Evolutionary conservation across 92 coral and sea anemone genomes (phyloP).

Genomic region (Phenganax subtilis): DNA sequence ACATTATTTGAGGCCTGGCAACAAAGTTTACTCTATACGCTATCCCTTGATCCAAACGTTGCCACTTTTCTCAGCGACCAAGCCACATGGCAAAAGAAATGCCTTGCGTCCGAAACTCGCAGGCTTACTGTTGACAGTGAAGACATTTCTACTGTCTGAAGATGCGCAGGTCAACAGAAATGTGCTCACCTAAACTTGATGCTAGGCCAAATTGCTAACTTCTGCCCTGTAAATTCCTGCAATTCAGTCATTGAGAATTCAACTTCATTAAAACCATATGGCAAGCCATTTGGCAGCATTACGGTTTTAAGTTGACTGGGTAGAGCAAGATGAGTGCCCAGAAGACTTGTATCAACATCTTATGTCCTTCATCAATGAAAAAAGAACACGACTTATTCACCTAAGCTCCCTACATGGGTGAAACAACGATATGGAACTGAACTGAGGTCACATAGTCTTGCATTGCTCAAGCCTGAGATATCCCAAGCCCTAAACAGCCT

Average conservation of each 20-base stretch:
- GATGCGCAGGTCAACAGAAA: slow-evolving; percentile 57
- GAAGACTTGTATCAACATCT: slow-evolving; percentile 62
- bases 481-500: too few species aligned
- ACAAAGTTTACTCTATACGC: slow-evolving; percentile 53
- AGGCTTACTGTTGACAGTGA: slow-evolving; percentile 45
- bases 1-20: slow-evolving; percentile 55
- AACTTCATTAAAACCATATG: slow-evolving; percentile 51
- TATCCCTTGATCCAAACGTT: slow-evolving; percentile 28
- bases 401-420: slow-evolving; percentile 31
- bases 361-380: slow-evolving; percentile 54
- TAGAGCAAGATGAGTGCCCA: slow-evolving; percentile 60
- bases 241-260: slow-evolving; percentile 52
- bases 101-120: neutral
- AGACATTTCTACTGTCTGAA: slow-evolving; percentile 41
- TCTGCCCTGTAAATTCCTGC: slow-evolving; percentile 55
- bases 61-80: neutral
- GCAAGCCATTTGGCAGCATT: slow-evolving; percentile 59
- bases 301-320: slow-evolving; percentile 58
- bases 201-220: slow-evolving; percentile 9
- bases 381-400: slow-evolving; percentile 46
- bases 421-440: slow-evolving; percentile 41
- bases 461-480: neutral
- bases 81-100: slow-evolving; percentile 56
- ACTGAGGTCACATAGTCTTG: slow-evolving; percentile 42
- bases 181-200: slow-evolving; percentile 46